Base-by-base conservation (phyloP, 2,113 vertebrate species). In the Dasyprocta punctata region DNA sequence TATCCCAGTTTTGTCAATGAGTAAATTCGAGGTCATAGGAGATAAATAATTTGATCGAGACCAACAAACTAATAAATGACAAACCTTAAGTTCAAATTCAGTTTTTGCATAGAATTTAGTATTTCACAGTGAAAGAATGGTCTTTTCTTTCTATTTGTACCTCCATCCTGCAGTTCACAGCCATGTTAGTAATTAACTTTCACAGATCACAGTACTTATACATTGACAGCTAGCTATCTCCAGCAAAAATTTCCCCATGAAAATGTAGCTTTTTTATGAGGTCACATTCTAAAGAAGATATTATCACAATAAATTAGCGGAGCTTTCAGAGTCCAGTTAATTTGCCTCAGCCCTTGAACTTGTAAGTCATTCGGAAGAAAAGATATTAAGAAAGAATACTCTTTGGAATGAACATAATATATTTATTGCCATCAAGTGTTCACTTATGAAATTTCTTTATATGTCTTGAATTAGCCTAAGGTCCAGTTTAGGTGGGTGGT, bases 1-100 rank as follows among this genome's bases (percentile, higher is more conserved):
- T 95, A 95, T 56, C 26, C 22, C n/a, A 54, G 30, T 44, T 93
- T 95, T 77, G 44, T 54, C 84, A 69, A 36, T 89, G 58, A 87
- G 24, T 73, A 94, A 85, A 90, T 75, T 41, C 61, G 61, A 92
- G 44, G 88, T 82, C 44, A 77, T 5, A 30, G 49, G 84, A 75
- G 20, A 92, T 69, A 56, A 61, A 73, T 73, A 97, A 69, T 44
- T 93, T 90, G 63, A 92, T 41, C 85, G 86, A 95, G 85, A 90
- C 22, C 63, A 60, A 30, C 80, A 58, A 61, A 38, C 24, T 92
- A 92, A 95, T 44, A 10, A 92, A 16, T 65, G 1, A 38, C 26
- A 63, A n/a, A 92, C 14, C 3, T 89, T 44, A 85, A 90, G 41
- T 95, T 90, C 67, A 86, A 7, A 60, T 83, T 71, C 73, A 90